Percentiles rank a stretch among this genome's conserved stretches.
Evolutionary conservation across 2,113 vertebrate genomes (phyloP).

Genomic region (Lamprologus callipterus): DNA sequence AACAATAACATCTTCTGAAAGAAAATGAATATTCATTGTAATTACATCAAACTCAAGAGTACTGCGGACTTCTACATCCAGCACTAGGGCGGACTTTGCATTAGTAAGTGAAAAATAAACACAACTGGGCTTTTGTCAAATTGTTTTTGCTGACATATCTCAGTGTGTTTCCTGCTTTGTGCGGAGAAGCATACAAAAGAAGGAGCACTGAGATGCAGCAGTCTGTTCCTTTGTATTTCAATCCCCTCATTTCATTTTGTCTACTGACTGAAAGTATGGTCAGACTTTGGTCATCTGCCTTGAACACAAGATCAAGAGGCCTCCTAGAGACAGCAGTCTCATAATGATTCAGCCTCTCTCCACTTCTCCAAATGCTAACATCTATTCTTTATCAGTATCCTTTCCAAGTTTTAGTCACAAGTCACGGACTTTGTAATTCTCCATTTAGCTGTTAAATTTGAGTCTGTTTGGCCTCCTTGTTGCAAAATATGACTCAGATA

Average conservation of each 20-base stretch:
- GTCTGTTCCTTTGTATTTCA: conserved; percentile 16
- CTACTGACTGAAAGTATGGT: conserved; percentile 10
- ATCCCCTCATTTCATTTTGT: not conserved
- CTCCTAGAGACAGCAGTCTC: not conserved
- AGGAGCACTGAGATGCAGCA: not conserved
- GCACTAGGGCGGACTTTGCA: not conserved
- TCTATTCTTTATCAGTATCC: not conserved
- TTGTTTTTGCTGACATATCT: not conserved
- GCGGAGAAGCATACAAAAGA: not conserved
- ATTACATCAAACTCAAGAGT: not conserved
- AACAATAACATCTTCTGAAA: conserved; percentile 11
- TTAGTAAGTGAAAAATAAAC: not conserved
- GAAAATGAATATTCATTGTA: conserved; percentile 31
- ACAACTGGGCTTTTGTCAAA: not conserved
- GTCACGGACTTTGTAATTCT: not conserved
- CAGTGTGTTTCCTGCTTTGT: not conserved
- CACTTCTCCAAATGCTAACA: conserved; percentile 1
- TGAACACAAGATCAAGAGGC: not conserved
- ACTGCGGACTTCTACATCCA: not conserved
- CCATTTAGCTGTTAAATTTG: not conserved
- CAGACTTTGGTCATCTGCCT: conserved; percentile 32
- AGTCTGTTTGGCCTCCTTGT: not conserved
- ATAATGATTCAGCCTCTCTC: not conserved
- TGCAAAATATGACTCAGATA: not conserved
- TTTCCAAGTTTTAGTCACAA: not conserved